A percentile compares a stretch with the other conserved stretches of the same genome.
Evolutionary conservation across 2,113 vertebrate species (phyloP).

Genomic region (Puntigrus tetrazona): DNA sequence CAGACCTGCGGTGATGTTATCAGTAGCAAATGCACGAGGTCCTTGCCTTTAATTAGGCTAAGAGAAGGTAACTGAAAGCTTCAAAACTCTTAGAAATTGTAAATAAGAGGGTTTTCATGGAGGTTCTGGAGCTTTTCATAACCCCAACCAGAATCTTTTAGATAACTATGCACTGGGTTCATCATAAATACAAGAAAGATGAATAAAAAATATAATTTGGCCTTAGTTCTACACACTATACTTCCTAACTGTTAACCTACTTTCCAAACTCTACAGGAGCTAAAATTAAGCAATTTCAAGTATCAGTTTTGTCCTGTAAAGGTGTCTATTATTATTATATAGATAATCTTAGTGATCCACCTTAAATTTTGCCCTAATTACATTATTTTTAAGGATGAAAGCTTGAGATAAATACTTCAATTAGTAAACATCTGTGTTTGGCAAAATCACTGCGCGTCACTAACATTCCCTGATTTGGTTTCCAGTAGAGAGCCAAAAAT

Average conservation of each 20-base stretch:
- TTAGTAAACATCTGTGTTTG: conserved; percentile 65
- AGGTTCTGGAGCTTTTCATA: neutral
- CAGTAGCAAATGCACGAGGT: conserved; percentile 1
- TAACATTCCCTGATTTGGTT: conserved; percentile 46
- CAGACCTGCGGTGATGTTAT: neutral
- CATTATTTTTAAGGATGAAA: conserved; percentile 64
- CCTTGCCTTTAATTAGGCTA: neutral
- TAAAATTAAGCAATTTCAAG: conserved; percentile 35
- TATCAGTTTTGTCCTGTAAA: conserved; percentile 4
- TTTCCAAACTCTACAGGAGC: neutral
- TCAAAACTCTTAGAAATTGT: neutral
- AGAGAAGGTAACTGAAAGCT: neutral
- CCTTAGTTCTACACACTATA: neutral
- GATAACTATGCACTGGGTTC: neutral
- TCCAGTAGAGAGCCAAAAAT: conserved; percentile 46
- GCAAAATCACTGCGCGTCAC: conserved; percentile 47
- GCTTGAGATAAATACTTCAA: conserved; percentile 59
- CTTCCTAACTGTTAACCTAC: neutral
- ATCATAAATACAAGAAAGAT: conserved; percentile 14
- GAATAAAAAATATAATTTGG: conserved; percentile 5
- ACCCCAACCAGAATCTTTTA: neutral
- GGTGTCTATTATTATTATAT: conserved; percentile 44
- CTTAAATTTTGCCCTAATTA: neutral
- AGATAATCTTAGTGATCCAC: neutral
- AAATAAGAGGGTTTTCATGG: neutral